phyloP scores from a whole-genome alignment of 2,888 invertebrate species.

The Lumbricus terrestris region DNA sequence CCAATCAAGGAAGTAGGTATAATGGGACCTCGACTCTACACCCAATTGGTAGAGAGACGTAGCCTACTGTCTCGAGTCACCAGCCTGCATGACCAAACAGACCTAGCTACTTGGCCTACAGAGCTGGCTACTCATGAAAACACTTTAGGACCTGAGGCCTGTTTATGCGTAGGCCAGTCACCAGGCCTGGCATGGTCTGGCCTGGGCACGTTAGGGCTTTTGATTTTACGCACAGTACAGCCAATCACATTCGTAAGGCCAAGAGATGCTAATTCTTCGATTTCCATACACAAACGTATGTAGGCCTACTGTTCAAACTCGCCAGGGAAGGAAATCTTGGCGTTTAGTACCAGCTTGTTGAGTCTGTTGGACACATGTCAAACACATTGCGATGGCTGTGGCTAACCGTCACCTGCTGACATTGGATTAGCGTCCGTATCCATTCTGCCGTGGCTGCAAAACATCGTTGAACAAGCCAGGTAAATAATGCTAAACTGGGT shows the following conservation, averaged over 20 bases:
- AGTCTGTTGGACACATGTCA: neutral
- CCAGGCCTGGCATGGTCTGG: too few relatives aligned
- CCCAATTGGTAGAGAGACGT: too few relatives aligned
- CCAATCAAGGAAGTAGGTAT: neutral
- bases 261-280: neutral
- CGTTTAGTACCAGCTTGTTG: neutral
- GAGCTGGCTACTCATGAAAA: neutral
- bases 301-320: neutral
- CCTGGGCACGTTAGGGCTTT: neutral
- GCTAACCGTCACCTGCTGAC: neutral
- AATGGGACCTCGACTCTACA: too few relatives aligned
- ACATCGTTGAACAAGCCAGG: neutral
- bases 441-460: neutral
- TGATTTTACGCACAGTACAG: neutral
- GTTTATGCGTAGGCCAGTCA: neutral
- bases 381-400: neutral
- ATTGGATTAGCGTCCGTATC: neutral
- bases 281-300: neutral
- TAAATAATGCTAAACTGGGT: neutral
- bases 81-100: too few relatives aligned
- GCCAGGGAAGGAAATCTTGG: neutral
- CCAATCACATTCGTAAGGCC: neutral
- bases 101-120: too few relatives aligned
- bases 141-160: neutral
- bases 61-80: too few relatives aligned